These are phyloP conservation scores for Diprion similis DNA, from an alignment of 1,140 invertebrate species.

Conservation along the genomic window DNA sequence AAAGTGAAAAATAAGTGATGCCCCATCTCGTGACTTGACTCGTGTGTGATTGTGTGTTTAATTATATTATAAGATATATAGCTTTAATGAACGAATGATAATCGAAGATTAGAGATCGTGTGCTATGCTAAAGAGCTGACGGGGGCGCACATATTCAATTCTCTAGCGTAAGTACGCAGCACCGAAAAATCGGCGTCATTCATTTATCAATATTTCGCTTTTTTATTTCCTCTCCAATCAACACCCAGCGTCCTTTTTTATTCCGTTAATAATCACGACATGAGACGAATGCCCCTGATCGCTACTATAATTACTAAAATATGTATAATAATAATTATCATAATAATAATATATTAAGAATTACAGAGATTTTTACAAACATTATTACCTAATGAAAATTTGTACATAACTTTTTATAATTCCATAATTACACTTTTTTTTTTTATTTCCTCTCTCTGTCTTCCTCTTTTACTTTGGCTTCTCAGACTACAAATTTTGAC, in stretches of 20 bases:
- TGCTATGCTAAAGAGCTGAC: not conserved
- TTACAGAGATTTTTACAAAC: constrained; percentile 48
- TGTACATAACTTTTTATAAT: constrained; percentile 53
- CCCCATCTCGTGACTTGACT: constrained; percentile 19
- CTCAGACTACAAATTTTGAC: too few relatives aligned
- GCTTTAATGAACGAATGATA: not conserved
- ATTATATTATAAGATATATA: constrained; percentile 13
- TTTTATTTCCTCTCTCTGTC: constrained; percentile 28
- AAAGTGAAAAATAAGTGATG: constrained; percentile 12
- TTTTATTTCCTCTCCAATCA: not conserved
- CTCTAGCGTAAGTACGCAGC: not conserved
- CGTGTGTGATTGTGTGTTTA: constrained; percentile 25
- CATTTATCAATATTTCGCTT: not conserved
- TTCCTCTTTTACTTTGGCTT: not conserved
- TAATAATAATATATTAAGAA: too few relatives aligned
- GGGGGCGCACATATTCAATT: not conserved
- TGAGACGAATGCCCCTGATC: not conserved
- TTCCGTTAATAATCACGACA: not conserved
- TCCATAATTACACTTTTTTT: constrained; percentile 46
- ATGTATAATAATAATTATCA: not conserved
- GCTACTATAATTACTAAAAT: not conserved
- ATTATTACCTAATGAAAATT: constrained; percentile 51
- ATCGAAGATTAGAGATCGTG: not conserved
- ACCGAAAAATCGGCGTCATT: not conserved
- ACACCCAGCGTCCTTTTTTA: not conserved